phyloP scores from a whole-genome alignment of 2,113 vertebrate species.

The Hoplias malabaricus region DNA sequence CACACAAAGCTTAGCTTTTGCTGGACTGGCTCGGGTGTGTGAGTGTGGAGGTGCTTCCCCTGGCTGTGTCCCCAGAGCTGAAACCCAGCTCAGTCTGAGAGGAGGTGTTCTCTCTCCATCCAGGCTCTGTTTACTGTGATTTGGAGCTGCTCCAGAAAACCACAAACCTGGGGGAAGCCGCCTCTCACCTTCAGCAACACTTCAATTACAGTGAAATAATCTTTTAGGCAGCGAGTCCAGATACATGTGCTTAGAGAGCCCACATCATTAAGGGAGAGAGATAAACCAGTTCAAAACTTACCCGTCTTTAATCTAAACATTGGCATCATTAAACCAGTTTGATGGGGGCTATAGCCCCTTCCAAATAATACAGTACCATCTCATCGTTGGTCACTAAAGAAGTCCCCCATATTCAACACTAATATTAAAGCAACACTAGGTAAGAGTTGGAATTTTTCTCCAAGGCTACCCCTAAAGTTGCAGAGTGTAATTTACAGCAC shows the following conservation, averaged over 20 bases:
- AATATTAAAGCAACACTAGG: too few species aligned
- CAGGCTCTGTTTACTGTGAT: conserved; percentile 9
- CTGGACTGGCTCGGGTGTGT: conserved; percentile 49
- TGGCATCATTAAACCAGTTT: too few species aligned
- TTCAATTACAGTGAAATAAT: conserved; percentile 25
- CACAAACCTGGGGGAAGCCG: conserved; percentile 1
- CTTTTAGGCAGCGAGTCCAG: conserved; percentile 18
- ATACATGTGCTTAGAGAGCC: not conserved
- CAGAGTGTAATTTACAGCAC: too few species aligned
- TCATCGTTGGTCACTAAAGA: too few species aligned
- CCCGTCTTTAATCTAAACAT: too few species aligned
- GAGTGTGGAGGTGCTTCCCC: conserved; percentile 44
- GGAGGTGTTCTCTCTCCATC: conserved; percentile 37
- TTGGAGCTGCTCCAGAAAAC: conserved; percentile 20
- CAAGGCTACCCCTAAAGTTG: too few species aligned
- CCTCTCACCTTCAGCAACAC: conserved; percentile 26
- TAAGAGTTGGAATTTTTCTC: too few species aligned
- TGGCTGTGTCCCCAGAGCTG: conserved; percentile 28
- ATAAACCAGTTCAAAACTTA: not conserved
- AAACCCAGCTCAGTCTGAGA: conserved; percentile 27
- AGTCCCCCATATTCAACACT: too few species aligned
- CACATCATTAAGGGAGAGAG: not conserved
- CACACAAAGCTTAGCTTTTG: conserved; percentile 53
- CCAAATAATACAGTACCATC: too few species aligned
- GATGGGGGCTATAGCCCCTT: too few species aligned